A percentile compares a stretch with the other conserved stretches of the same genome.
phyloP scores from a whole-genome alignment of 2,113 vertebrate genomes.

The Saccopteryx bilineata region DNA sequence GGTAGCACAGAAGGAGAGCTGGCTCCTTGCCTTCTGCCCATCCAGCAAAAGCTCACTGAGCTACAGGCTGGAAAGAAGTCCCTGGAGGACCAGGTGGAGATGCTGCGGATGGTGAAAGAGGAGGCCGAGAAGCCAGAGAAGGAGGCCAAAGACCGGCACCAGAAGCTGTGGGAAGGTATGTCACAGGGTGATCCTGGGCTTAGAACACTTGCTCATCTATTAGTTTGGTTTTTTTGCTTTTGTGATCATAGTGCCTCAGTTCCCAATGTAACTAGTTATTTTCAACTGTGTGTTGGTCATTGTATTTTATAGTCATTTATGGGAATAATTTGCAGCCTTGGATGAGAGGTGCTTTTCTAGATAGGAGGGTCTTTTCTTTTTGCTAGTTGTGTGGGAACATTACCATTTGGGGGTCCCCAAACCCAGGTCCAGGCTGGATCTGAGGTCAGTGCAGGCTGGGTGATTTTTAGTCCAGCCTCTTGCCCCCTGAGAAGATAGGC shows the following conservation, averaged over 20 bases:
- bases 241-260: rapidly evolving
- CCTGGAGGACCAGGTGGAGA: conserved; percentile 91
- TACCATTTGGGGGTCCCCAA: neutral
- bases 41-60: conserved; percentile 90
- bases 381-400: neutral
- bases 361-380: neutral
- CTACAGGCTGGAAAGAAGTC: conserved; percentile 89
- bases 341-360: neutral
- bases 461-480: neutral
- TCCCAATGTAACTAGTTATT: neutral
- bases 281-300: neutral
- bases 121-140: conserved; percentile 92
- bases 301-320: neutral
- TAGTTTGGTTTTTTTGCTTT: neutral
- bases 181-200: rapidly evolving
- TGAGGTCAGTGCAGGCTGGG: neutral
- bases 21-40: neutral
- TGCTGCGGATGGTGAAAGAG: conserved; percentile 90
- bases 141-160: conserved; percentile 93
- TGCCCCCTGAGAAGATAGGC: neutral
- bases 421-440: neutral
- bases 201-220: neutral
- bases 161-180: conserved; percentile 94
- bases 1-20: neutral
- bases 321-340: neutral